Evolutionary conservation across 2,888 invertebrate species (phyloP), one percentile per base, ranked within the genome.

Genomic region (Microplitis deprimator): DNA sequence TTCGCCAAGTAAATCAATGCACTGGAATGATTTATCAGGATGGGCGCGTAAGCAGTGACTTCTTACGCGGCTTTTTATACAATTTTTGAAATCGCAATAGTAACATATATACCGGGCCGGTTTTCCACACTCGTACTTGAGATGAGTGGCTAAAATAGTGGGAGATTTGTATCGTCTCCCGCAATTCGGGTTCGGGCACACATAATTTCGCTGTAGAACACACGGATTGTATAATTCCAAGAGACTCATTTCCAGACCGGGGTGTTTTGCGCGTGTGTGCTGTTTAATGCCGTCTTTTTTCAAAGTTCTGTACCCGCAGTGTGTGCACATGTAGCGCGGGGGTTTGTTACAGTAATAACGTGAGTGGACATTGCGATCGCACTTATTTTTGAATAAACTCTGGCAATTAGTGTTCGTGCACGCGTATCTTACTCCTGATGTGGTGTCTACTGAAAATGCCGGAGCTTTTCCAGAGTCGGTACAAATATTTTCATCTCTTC

Each of bases 91-190:
- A 1, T 77, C 62, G 79, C 86, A 85, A 70, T 87, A 87, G 0
- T 88, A 87, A 75, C 90, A 90, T 69, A 86, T 83, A 82, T 89
- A 90, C 40, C 88, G 85, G 4, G 89, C 85, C 29, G 86, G 85
- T 76, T 86, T 85, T 8, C 89, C 89, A 73, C 90, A 90, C 76
- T 89, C 87, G 72, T 86, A 86, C 72, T 85, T 86, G 77, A 85
- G 80, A 76, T 90, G 90, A 29, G 88, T 86, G 75, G 85, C 83
- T 81, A 90, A 79, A 73, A 84, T 84, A 59, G 83, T 79, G 41
- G 85, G 85, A 72, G 84, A 83, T 16, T 82, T 82, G 79, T 87
- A 89, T 6, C 61, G 73, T 17, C 50, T 75, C 60, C 64, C 65
- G 59, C 80, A 80, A 17, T 73, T 77, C 7, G 68, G 50, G 10